Evolutionary conservation across 2,113 vertebrate species (phyloP).

Genomic region (Limnothrissa miodon): DNA sequence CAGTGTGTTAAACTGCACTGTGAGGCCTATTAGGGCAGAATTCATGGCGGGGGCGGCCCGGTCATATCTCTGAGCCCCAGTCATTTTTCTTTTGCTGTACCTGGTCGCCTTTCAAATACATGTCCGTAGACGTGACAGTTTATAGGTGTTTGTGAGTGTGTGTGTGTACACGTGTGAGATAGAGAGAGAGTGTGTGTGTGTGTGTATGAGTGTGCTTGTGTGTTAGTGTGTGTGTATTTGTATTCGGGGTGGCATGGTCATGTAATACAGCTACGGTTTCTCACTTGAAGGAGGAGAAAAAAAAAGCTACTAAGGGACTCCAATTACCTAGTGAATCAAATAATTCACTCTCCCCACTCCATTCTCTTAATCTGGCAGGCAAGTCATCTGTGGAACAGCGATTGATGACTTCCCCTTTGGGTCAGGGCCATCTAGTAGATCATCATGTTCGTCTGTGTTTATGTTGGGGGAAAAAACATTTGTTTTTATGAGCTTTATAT

Average conservation of each 20-base stretch:
- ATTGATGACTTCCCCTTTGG: not conserved
- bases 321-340: not conserved
- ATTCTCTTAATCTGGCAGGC: not conserved
- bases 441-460: not conserved
- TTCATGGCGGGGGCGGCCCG: slow-evolving; percentile 5
- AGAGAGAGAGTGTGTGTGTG: too few species aligned
- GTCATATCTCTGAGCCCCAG: not conserved
- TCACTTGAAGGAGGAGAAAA: not conserved
- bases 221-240: too few species aligned
- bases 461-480: not conserved
- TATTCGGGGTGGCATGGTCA: not conserved
- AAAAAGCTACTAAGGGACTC: not conserved
- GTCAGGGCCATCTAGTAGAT: not conserved
- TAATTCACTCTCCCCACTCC: not conserved
- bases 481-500: not conserved
- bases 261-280: slow-evolving; percentile 27
- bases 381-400: not conserved
- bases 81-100: not conserved
- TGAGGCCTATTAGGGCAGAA: slow-evolving; percentile 2
- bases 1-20: not conserved
- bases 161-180: too few species aligned
- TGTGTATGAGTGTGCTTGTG: too few species aligned
- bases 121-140: not conserved
- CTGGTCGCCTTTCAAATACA: not conserved
- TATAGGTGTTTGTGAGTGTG: not conserved